Evolutionary conservation across 2,113 vertebrate genomes (phyloP), one percentile per base, ranked within the genome.

Genomic region (Semicossyphus pulcher): DNA sequence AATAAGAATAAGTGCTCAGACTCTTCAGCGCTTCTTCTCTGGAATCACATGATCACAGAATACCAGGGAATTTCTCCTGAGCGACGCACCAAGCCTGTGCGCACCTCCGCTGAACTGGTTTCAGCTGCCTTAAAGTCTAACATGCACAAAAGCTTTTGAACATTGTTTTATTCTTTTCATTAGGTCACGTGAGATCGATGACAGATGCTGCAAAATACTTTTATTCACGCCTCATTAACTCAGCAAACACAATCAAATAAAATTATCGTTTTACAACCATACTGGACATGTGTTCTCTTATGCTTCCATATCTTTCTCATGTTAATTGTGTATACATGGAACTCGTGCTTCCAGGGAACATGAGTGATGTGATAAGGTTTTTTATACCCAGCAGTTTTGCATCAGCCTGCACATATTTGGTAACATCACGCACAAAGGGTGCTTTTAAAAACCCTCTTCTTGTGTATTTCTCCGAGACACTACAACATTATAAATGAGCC

Each of bases 21-120:
- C 18, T 41, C 61, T 62, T 65, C 18, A 25, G 14, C 1, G 4
- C 53, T 59, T 10, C 5, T 91, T 93, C 85, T 88, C 15, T 77
- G 56, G 92, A 93, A 93, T 80, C 82, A 81, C 70, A 29, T 78
- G 77, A 80, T 61, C 42, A 29, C 9, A 12, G 8, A 23, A 28
- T 92, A 86, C 87, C 65, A 81, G 51, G 68, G 86, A 92, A 93
- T 84, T 93, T 90, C 87, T 63, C 15, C 23, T 5, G 61, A 89
- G 29, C 7, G 4, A 1, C 28, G 1, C 10, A 11, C 12, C 0
- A 21, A 75, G 12, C 39, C 10, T 6, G 26, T 0, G 0, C 7
- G 11, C 68, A 0, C 15, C 39, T 77, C 32, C 2, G 12, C 31
- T 51, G 15, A 78, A 10, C 25, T 7, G 37, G 39, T 72, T 68